Base-by-base conservation (phyloP, 2,797 vertebrate genomes). In the Danio tinwini region DNA sequence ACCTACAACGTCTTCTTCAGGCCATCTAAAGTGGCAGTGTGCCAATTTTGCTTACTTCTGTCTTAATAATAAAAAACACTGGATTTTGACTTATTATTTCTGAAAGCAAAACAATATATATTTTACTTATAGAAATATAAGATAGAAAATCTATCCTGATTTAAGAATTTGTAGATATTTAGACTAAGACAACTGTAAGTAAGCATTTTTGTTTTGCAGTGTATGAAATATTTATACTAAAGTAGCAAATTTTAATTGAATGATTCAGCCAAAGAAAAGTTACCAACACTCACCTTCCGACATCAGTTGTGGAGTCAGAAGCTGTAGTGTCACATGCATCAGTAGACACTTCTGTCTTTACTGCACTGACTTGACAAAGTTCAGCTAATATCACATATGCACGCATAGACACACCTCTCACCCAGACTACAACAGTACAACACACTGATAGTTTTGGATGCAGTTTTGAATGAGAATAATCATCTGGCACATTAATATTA, bases 331-430 rank as follows among this genome's bases (percentile, higher is more conserved):
- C 64, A 78, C 64, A 78, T 42, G 56, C 47, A 21, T 74, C 45
- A 69, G 53, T 40, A 56, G n/a, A 4, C 37, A 50, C 45, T 71
- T 76, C 55, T 72, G 59, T 58, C 47, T 83, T 80, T 83, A 78
- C 70, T 78, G 78, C 73, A 69, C 49, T n/a, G 65, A 70, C 67
- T 56, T 82, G 79, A 78, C 84, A 86, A 88, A 87, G 87, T 87
- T 86, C 82, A 85, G 64, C 53, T 62, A 71, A 77, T 69, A 76
- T 86, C 55, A 76, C 62, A 62, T 45, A 55, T 71, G 42, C 21
- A 49, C 16, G 19, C 14, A 55, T 74, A 70, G 76, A 84, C 83
- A 76, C 86, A 76, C 74, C 67, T 75, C 64, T 49, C 42, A 56
- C 59, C 16, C 71, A 73, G 62, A 49, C 58, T 50, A 21, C 67